These are phyloP conservation scores for Mercenaria mercenaria DNA, from an alignment of 1,140 invertebrate species.

Conservation along the genomic window DNA sequence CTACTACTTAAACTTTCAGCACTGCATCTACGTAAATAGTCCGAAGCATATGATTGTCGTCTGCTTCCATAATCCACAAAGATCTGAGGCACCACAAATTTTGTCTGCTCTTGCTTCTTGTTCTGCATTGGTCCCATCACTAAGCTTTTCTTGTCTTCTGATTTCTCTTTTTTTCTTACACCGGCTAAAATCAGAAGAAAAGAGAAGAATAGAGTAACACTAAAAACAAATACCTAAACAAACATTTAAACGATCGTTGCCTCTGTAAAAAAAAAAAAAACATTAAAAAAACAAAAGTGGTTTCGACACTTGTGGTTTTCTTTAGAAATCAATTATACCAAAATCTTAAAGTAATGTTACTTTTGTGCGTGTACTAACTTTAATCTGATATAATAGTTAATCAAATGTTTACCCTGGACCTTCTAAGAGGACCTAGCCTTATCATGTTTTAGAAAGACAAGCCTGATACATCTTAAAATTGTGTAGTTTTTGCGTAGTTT, in stretches of 20 bases:
- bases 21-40: constrained; percentile 62
- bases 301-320: not conserved
- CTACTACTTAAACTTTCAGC: constrained; percentile 69
- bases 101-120: constrained; percentile 75
- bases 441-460: no score
- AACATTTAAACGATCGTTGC: no score
- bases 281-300: not conserved
- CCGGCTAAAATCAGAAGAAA: constrained; percentile 44
- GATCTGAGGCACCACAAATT: constrained; percentile 80
- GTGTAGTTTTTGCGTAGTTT: no score
- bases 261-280: no score
- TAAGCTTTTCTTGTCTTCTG: constrained; percentile 77
- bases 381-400: no score
- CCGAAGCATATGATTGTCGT: constrained; percentile 76
- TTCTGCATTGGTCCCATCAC: constrained; percentile 77
- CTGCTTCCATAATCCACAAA: constrained; percentile 81
- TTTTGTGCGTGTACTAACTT: no score
- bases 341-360: no score
- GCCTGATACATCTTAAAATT: no score
- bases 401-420: no score
- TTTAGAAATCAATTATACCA: no score
- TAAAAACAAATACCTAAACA: no score
- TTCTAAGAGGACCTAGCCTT: no score
- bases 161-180: constrained; percentile 39
- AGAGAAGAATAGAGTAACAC: not conserved